Evolutionary conservation across 2,888 invertebrate species (phyloP).

Genomic region (Buathra laborator): DNA sequence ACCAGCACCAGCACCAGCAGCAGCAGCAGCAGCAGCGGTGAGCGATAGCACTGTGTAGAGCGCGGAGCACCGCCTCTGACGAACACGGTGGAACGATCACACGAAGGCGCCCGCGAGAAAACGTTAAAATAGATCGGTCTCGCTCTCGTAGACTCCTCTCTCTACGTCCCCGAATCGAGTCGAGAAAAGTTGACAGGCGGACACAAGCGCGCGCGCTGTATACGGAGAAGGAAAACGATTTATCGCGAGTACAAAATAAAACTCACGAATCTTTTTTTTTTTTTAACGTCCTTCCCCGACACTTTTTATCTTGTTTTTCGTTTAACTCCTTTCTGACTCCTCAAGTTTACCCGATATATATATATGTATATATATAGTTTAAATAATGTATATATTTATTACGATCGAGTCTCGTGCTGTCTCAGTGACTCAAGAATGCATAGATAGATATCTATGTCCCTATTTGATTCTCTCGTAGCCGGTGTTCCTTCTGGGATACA

Average conservation of each 20-base stretch:
- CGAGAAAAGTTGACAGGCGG: conserved; percentile 54
- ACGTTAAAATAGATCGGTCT: conserved; percentile 79
- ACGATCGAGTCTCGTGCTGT: neutral
- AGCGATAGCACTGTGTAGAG: conserved; percentile 53
- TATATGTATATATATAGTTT: conserved; percentile 13
- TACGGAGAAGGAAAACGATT: conserved; percentile 22
- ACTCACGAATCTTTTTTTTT: conserved; percentile 15
- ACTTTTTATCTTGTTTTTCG: neutral
- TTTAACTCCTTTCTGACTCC: neutral
- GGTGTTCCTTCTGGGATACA: conserved; percentile 15
- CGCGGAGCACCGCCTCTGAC: conserved; percentile 69
- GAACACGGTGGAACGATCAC: conserved; percentile 38
- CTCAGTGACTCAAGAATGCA: neutral
- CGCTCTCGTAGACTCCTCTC: conserved; percentile 46
- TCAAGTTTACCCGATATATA: conserved; percentile 5
- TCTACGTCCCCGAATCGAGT: conserved; percentile 56
- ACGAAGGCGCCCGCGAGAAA: conserved; percentile 66
- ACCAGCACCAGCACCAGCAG: no score
- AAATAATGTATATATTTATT: conserved; percentile 16
- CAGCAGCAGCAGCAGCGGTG: conserved; percentile 42
- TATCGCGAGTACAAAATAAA: conserved; percentile 16
- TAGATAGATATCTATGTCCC: neutral
- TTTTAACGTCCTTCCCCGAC: neutral
- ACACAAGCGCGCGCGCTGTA: conserved; percentile 31
- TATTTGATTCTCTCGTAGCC: neutral